phyloP scores from a whole-genome alignment of 2,888 invertebrate species.

The Drosophila austrosaltans region DNA sequence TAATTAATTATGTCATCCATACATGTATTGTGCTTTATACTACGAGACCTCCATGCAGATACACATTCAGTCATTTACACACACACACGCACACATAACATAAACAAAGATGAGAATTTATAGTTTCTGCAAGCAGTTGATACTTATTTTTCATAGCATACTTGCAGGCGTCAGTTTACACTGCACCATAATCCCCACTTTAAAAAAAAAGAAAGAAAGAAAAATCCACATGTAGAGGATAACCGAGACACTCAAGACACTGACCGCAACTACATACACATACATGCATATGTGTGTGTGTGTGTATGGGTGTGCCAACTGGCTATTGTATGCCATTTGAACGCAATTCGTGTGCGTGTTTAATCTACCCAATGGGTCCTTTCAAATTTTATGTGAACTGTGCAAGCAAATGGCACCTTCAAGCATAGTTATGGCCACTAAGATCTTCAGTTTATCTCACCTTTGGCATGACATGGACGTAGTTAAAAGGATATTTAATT shows the following conservation, averaged over 20 bases:
- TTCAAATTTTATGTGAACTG: conserved; percentile 68
- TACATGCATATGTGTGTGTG: background rate
- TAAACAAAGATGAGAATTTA: conserved; percentile 27
- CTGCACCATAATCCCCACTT: conserved; percentile 54
- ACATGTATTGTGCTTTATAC: background rate
- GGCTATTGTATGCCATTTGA: conserved; percentile 20
- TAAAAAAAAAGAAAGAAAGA: conserved; percentile 26
- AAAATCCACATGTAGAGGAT: conserved; percentile 41
- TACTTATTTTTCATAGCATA: conserved; percentile 50
- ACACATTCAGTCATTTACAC: background rate
- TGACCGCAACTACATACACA: conserved; percentile 44
- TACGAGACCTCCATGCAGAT: background rate
- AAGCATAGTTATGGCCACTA: conserved; percentile 53
- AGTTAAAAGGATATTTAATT: background rate
- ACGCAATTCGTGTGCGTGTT: conserved; percentile 66
- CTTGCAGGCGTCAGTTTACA: conserved; percentile 56
- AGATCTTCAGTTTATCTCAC: conserved; percentile 37
- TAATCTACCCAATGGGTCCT: conserved; percentile 73
- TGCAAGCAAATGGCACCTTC: conserved; percentile 53
- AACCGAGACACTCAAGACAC: conserved; percentile 29
- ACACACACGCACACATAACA: conserved; percentile 14
- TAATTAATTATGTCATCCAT: conserved; percentile 15
- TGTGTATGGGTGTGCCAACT: conserved; percentile 13
- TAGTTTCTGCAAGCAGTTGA: conserved; percentile 20
- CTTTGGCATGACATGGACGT: conserved; percentile 4